These are phyloP conservation scores for Macroramphosus scolopax DNA, from an alignment of 2,797 vertebrate species.

Conservation along the genomic window DNA sequence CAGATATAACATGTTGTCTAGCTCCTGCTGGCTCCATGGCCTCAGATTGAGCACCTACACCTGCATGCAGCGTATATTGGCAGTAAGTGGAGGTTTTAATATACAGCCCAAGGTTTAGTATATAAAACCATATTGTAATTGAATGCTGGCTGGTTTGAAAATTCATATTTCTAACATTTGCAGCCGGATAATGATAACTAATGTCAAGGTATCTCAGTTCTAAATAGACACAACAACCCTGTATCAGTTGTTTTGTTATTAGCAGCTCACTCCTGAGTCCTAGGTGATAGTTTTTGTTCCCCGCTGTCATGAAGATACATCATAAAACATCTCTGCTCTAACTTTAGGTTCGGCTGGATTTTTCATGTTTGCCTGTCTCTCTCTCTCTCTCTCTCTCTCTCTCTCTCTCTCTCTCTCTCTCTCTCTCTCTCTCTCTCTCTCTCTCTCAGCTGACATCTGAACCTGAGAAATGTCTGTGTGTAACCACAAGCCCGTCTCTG, in stretches of 20 bases:
- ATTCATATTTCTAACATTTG: too few species aligned
- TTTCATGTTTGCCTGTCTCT: conserved; percentile 80
- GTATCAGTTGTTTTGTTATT: conserved; percentile 52
- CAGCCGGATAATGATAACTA: too few species aligned
- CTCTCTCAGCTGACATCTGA: conserved; percentile 77
- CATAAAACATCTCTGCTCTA: conserved; percentile 66
- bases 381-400: conserved; percentile 72
- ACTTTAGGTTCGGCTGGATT: conserved; percentile 70
- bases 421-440: conserved; percentile 74
- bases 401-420: conserved; percentile 73
- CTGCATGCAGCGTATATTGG: too few species aligned
- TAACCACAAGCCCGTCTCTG: conserved; percentile 64
- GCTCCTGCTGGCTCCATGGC: too few species aligned
- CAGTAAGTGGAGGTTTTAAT: too few species aligned
- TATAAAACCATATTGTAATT: too few species aligned
- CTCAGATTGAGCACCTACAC: too few species aligned
- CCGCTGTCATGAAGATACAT: conserved; percentile 69
- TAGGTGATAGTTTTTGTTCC: conserved; percentile 72
- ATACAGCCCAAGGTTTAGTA: too few species aligned
- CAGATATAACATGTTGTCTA: too few species aligned
- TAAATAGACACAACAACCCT: conserved; percentile 5
- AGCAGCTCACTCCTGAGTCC: conserved; percentile 47
- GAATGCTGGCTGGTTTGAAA: too few species aligned
- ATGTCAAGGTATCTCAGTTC: too few species aligned
- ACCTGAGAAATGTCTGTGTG: conserved; percentile 81